Percentiles rank a stretch among this genome's conserved stretches.
Conservation (phyloP, 1,140 invertebrate species). For the Pseudomyrmex concolor region DNA sequence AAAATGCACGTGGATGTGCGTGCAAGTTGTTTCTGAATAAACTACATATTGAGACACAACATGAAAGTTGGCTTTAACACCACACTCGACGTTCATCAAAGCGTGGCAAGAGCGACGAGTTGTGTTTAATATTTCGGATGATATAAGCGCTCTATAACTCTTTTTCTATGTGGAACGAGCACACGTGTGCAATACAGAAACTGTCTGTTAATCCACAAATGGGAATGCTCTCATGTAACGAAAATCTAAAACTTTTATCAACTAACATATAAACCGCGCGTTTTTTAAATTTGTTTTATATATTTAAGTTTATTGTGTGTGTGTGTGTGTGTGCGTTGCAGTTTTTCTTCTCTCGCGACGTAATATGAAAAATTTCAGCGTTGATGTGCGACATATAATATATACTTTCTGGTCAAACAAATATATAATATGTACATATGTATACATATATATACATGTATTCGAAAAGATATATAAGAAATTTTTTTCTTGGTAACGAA, state of each 20-base stretch:
- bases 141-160: background rate
- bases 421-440: no score
- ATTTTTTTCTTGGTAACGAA: conserved; percentile 6
- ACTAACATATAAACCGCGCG: no score
- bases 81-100: background rate
- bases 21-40: conserved; percentile 41
- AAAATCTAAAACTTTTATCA: no score
- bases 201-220: no score
- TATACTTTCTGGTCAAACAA: background rate
- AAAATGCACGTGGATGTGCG: conserved; percentile 1
- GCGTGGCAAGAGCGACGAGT: background rate
- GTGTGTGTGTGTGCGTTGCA: no score
- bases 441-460: background rate
- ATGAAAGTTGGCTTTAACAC: conserved; percentile 33
- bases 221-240: background rate
- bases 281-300: no score
- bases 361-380: no score
- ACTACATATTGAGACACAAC: conserved; percentile 27
- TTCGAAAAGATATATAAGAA: conserved; percentile 35
- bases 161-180: background rate
- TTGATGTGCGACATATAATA: no score
- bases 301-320: no score
- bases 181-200: no score
- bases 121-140: conserved; percentile 11
- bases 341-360: no score